Evolutionary conservation across 2,797 vertebrate genomes (phyloP), one percentile per base, ranked within the genome.

Genomic region (Arrhamphus sclerolepis): DNA sequence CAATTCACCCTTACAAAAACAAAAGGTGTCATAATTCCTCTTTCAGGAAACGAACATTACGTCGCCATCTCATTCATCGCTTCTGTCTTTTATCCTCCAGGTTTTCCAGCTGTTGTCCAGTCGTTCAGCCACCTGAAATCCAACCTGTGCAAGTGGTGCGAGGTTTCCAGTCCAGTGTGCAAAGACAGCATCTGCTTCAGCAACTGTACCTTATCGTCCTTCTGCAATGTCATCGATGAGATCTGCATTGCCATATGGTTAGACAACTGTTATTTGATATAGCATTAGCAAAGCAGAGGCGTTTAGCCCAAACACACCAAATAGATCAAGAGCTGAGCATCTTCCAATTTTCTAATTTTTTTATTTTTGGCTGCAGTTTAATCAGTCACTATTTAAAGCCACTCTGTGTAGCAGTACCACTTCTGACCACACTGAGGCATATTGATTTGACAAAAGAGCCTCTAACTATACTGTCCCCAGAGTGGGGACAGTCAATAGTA

Each of bases 71-170:
- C 9, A 24, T 24, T 21, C 2, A 9, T 14, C 34, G 17, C 29
- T 20, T 40, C 14, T 2, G 3, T 1, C n/a, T 63, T 22, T 21
- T 10, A 1, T 10, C 46, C 41, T 7, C 0, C 62, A 95, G 94
- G 88, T 70, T 63, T 84, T 31, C 65, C 78, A 0, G 71, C 1
- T 1, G 34, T 46, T 0, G 10, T 70, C 19, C 55, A 64, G 1
- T 76, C 90, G 8, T 89, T 93, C 71, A 92, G 91, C 65, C 92
- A 91, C 77, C 84, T 95, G 62, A 91, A 78, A 76, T 94, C 82
- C 60, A 96, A 96, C 86, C 59, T 96, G 49, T 96, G 95, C 58
- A 94, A 88, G 78, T 97, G 95, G 95, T 97, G 95, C 0, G 93
- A 96, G 49, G 74, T 53, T 18, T 94, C 94, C 0, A 72, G 76